Base-by-base conservation (phyloP, 1,140 invertebrate genomes). In the Drosophila sp. region DNA sequence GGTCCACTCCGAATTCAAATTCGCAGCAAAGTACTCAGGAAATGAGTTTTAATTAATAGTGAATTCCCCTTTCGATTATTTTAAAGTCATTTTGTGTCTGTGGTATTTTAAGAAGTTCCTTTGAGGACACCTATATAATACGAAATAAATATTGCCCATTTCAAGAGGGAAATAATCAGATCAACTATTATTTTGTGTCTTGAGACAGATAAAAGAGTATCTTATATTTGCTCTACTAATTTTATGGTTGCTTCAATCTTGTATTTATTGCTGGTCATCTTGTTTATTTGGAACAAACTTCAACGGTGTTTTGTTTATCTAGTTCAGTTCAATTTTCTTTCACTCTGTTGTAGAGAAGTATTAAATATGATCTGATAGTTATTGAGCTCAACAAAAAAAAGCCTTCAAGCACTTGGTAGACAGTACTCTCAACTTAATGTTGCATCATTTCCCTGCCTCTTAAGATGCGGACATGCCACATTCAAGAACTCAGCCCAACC, bases 331-430 rank as follows among this genome's bases (percentile, higher is more conserved):
- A 77, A 79, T 78, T 80, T 58, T 86, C 81, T 80, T 81, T 81
- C 74, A 81, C 78, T 77, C 51, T 32, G 76, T 27, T 43, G 9
- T n/a, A n/a, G 65, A 62, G 63, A 65, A 87, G 51, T 21, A 21
- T 21, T 78, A 78, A 87, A 81, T 78, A 75, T 81, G 63, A 87
- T 86, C 81, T 76, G 72, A 72, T 81, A 76, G 81, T 67, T 76
- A 87, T 84, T 71, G 66, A 65, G 82, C 41, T 36, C 69, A 78
- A 43, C 40, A 57, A 36, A 53, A 57, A 57, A 36, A 53, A 57
- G 29, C 40, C 48, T 45, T 64, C 64, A 54, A 59, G 43, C 43
- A 58, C 18, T 8, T n/a, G n/a, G 32, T 32, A 7, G 46, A 16
- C 14, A 38, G 14, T 29, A 16, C 34, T 46, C 53, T 38, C 34